Conservation (phyloP, 2,888 invertebrate genomes). For the Malachius bipustulatus region DNA sequence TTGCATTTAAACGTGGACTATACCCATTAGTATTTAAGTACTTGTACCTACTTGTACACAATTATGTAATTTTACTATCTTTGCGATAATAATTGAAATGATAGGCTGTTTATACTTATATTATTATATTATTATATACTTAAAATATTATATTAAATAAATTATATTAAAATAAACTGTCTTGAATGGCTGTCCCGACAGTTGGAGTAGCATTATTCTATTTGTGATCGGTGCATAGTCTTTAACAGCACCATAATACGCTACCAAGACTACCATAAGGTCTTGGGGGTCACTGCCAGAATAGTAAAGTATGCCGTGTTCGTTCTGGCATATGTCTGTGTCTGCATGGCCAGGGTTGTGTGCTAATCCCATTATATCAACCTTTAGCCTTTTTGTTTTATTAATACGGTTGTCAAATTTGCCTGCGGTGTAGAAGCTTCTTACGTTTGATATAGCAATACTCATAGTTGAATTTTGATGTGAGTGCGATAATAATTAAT, state of each 20-base stretch:
- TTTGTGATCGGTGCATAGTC: slow-evolving; percentile 6
- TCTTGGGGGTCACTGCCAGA: slow-evolving; percentile 7
- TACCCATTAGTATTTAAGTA: no score
- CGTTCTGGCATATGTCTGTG: slow-evolving; percentile 7
- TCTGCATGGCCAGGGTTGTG: slow-evolving; percentile 12
- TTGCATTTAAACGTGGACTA: no score
- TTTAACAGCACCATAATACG: slow-evolving; percentile 3
- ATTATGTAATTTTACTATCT: no score
- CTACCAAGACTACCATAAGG: background rate
- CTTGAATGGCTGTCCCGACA: slow-evolving; percentile 3
- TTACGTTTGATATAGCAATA: slow-evolving; percentile 14
- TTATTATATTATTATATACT: no score
- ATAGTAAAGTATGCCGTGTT: slow-evolving; percentile 9
- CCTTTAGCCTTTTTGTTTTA: slow-evolving; percentile 14
- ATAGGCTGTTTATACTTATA: no score
- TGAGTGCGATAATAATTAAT: no score
- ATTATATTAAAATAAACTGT: no score
- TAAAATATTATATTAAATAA: no score
- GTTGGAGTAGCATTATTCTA: slow-evolving; percentile 4
- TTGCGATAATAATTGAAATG: no score
- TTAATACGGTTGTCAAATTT: slow-evolving; percentile 11
- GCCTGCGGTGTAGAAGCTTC: slow-evolving; percentile 12
- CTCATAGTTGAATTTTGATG: slow-evolving; percentile 7
- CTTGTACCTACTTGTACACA: no score
- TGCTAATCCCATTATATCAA: slow-evolving; percentile 13